A percentile compares a stretch with the other conserved stretches of the same genome.
Conservation (phyloP, 2,797 vertebrate genomes). For the Peromyscus eremicus region DNA sequence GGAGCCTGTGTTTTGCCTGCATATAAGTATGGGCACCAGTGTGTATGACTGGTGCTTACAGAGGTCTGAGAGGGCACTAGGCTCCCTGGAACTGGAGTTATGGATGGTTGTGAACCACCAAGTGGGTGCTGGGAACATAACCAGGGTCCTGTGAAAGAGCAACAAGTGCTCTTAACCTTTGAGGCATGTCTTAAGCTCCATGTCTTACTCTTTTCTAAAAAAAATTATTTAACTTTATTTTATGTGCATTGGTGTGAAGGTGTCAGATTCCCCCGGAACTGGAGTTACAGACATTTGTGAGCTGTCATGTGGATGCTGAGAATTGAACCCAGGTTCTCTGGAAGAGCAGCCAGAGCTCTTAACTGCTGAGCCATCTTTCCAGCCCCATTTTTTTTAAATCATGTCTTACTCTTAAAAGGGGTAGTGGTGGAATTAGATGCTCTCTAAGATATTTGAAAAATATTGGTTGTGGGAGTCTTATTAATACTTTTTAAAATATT, state of each 20-base stretch:
- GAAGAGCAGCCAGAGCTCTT: too few species aligned
- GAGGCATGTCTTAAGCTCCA: too few species aligned
- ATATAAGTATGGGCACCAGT: background rate
- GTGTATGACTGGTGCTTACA: background rate
- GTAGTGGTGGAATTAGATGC: constrained; percentile 3
- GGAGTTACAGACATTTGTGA: too few species aligned
- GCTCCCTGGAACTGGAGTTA: background rate
- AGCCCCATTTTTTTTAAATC: too few species aligned
- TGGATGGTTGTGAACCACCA: background rate
- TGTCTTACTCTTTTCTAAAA: too few species aligned
- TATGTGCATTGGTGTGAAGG: too few species aligned
- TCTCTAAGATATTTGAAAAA: constrained; percentile 10
- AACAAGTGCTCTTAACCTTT: background rate
- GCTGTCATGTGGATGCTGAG: too few species aligned
- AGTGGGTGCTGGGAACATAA: background rate
- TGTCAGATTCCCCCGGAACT: too few species aligned
- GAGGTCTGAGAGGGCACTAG: background rate
- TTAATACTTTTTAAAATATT: background rate
- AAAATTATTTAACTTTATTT: too few species aligned
- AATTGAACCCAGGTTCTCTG: too few species aligned
- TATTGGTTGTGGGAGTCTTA: background rate
- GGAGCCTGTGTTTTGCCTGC: background rate
- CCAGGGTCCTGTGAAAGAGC: background rate
- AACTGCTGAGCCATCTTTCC: too few species aligned
- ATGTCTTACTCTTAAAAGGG: background rate